Evolutionary conservation across 2,888 invertebrate species (phyloP).

Genomic region (Pantelozetes paolii): DNA sequence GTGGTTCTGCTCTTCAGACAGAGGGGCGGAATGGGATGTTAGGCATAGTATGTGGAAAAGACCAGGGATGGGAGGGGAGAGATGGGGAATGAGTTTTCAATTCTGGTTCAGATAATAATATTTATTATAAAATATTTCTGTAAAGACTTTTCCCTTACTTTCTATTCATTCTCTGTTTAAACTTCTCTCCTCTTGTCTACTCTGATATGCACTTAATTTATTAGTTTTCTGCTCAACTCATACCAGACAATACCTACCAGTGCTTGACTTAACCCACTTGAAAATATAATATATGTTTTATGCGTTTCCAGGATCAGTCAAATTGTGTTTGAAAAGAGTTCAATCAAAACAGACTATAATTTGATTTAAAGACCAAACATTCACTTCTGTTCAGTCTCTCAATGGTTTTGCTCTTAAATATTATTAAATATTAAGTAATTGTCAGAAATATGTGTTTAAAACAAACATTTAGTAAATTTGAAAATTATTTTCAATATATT

Average conservation of each 20-base stretch:
- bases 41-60: not conserved
- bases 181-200: not conserved
- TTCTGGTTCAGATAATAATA: constrained; percentile 8
- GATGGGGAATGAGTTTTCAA: not conserved
- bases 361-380: constrained; percentile 13
- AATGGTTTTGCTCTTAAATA: not conserved
- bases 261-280: not conserved
- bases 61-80: not conserved
- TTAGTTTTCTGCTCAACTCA: not conserved
- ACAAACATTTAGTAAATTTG: no score
- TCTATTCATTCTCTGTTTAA: not conserved
- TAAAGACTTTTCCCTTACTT: not conserved
- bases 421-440: not conserved
- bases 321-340: not conserved
- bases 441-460: not conserved
- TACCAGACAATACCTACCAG: not conserved
- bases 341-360: constrained; percentile 13
- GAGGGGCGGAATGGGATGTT: not conserved
- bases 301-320: not conserved
- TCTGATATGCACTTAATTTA: constrained; percentile 12
- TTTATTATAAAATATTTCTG: not conserved
- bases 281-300: not conserved
- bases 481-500: no score
- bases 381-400: not conserved
- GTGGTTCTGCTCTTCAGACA: constrained; percentile 15